Conservation (phyloP, 2,797 vertebrate species). For the Lemur catta region DNA sequence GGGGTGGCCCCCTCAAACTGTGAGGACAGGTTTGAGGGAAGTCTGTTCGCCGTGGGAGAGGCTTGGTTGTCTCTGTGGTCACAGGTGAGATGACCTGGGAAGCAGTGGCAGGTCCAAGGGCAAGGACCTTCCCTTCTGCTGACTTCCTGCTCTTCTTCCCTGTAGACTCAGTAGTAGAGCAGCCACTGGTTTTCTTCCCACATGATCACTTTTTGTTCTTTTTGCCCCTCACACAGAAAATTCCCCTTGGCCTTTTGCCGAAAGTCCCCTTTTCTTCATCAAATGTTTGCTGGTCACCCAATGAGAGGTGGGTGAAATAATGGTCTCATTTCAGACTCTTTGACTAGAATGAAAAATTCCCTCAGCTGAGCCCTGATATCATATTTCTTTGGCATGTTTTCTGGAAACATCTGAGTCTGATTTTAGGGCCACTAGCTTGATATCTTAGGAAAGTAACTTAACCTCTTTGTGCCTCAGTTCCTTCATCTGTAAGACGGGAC, state of each 20-base stretch:
- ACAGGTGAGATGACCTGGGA: background rate
- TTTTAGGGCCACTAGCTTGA: background rate
- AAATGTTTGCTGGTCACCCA: background rate
- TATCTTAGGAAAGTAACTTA: background rate
- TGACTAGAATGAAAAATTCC: background rate
- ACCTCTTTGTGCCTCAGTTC: background rate
- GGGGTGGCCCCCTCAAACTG: background rate
- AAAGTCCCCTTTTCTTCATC: background rate
- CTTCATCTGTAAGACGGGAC: background rate
- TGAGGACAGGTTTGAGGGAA: background rate
- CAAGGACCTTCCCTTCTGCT: background rate
- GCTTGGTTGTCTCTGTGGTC: background rate
- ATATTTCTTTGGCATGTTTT: background rate
- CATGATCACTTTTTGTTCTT: background rate
- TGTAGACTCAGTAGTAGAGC: background rate
- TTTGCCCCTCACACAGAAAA: background rate
- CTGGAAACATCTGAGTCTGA: background rate
- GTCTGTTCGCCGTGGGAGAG: background rate
- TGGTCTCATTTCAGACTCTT: background rate
- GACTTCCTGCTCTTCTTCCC: fast-evolving
- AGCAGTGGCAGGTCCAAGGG: background rate
- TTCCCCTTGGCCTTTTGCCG: background rate
- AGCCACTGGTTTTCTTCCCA: background rate
- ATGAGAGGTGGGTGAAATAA: background rate
- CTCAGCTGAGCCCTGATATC: background rate